phyloP scores from a whole-genome alignment of 37 sponge, comb jelly and placozoan species.

The Mnemiopsis leidyi region DNA sequence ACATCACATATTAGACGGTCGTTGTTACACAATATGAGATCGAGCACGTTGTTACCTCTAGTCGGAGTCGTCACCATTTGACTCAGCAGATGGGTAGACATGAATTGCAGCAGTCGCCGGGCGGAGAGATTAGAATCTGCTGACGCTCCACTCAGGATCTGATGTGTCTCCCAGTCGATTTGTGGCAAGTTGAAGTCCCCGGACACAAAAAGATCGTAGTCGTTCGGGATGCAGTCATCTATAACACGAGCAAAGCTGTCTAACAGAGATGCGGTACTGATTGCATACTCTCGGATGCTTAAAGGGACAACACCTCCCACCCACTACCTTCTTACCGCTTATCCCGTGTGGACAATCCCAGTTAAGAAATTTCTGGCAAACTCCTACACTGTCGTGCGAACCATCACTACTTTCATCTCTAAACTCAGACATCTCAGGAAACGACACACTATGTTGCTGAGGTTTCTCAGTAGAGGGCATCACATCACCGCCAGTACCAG shows the following conservation, averaged over 20 bases:
- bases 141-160: constrained; percentile 3
- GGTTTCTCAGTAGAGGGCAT: neutral
- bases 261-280: neutral
- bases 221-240: neutral
- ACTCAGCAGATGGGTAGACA: constrained; percentile 2
- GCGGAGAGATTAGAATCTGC: constrained; percentile 5
- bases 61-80: neutral
- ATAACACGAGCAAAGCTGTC: constrained; percentile 4
- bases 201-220: too few species aligned
- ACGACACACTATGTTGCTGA: neutral
- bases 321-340: neutral
- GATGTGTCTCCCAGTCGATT: constrained; percentile 17
- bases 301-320: neutral
- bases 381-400: neutral
- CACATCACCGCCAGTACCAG: neutral
- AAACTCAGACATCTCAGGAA: neutral
- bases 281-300: neutral
- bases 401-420: constrained; percentile 3
- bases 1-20: constrained; percentile 20
- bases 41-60: constrained; percentile 3
- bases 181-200: too few species aligned
- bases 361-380: neutral
- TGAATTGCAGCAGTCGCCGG: neutral
- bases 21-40: neutral
- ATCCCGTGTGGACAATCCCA: neutral